A percentile compares a stretch with the other conserved stretches of the same genome.
Conservation (phyloP, 2,888 invertebrate species). For the Drosophila differens region DNA sequence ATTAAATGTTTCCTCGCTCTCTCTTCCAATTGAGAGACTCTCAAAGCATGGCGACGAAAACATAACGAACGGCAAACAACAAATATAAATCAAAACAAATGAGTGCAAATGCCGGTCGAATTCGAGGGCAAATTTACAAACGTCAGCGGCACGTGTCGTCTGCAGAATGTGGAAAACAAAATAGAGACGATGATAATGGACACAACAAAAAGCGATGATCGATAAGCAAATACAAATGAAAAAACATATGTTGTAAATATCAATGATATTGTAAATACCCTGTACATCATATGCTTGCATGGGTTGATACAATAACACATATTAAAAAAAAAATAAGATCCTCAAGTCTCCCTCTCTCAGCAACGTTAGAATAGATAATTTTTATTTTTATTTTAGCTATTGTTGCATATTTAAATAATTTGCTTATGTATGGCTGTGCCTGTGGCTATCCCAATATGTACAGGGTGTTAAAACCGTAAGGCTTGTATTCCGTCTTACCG, state of each 20-base stretch:
- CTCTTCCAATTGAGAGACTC: neutral
- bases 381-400: neutral
- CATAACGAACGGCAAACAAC: neutral
- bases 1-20: neutral
- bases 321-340: neutral
- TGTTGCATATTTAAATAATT: neutral
- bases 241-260: neutral
- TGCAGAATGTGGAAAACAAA: conserved; percentile 27
- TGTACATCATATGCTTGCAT: neutral
- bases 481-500: neutral
- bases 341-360: neutral
- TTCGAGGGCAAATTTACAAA: neutral
- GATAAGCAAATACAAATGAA: neutral
- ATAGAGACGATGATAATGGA: conserved; percentile 22
- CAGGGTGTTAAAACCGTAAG: neutral
- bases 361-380: neutral
- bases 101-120: neutral
- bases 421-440: neutral
- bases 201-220: conserved; percentile 38
- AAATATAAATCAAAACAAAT: conserved; percentile 4
- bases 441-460: neutral
- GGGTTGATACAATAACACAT: neutral
- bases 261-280: neutral
- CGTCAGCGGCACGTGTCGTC: conserved; percentile 15
- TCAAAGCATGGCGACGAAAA: neutral